Evolutionary conservation across 2,797 vertebrate genomes (phyloP), one percentile per base, ranked within the genome.

Genomic region (Poecilia picta): DNA sequence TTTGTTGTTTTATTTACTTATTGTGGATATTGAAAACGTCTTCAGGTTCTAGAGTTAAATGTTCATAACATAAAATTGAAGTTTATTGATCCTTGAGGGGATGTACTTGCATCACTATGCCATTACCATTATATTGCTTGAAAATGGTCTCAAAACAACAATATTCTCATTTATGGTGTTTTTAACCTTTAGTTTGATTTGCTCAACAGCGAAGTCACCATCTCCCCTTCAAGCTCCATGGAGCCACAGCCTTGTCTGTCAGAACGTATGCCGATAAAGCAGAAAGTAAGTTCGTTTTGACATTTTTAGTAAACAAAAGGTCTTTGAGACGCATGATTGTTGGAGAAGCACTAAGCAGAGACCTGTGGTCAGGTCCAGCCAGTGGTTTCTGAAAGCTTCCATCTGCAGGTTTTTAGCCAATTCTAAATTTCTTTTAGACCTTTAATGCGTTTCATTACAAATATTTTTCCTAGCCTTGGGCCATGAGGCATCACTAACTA

Each of bases 221-320:
- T n/a, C 83, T 98, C 43, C 95, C 96, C 77, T 97, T 95, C 92
- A 97, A 97, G 75, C 90, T 98, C 55, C 97, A 97, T 18, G 96
- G 96, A 82, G 89, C 96, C 68, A 91, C 95, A 78, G 94, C 90
- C 0, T 85, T 97, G 77, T 95, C 96, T 2, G 92, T 95, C 87
- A 96, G 98, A 87, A 97, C 95, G 33, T 99, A 98, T 2, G 94
- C 97, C 0, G 98, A 99, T 91, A 97, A 97, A 92, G 92, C 96
- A 77, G 95, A 97, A 95, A 96, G 96, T 96, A 94, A 93, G 91
- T 77, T 0, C 1, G 13, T 66, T 28, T 10, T 25, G 51, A 23
- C 80, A 72, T 46, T 18, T 62, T 57, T 8, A 33, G 45, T 59
- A 72, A n/a, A 28, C 8, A 0, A 10, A 1, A 0, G 23, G 73